These are phyloP conservation scores for Ophiodon elongatus DNA, from an alignment of 2,113 vertebrate species.

Conservation along the genomic window DNA sequence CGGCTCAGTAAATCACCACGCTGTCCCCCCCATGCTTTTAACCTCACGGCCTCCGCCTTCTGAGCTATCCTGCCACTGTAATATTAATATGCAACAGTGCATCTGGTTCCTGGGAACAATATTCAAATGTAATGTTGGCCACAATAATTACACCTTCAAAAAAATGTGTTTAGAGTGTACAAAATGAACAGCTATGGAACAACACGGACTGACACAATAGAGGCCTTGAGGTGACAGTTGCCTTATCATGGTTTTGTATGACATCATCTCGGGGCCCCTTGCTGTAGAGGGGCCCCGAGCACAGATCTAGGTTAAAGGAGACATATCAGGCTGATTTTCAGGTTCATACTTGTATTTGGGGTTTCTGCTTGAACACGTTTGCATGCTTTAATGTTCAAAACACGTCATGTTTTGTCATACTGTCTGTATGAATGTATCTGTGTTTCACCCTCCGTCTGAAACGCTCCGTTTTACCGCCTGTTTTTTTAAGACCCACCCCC, in stretches of 20 bases:
- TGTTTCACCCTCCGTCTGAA: background rate
- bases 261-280: background rate
- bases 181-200: background rate
- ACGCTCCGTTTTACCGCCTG: background rate
- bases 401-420: background rate
- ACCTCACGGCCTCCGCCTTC: slow-evolving; percentile 35
- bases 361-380: background rate
- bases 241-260: background rate
- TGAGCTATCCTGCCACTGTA: slow-evolving; percentile 28
- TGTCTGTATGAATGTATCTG: background rate
- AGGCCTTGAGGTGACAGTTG: background rate
- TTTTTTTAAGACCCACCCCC: background rate
- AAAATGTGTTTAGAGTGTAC: background rate
- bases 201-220: background rate
- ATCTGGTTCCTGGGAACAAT: background rate
- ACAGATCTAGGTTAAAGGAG: background rate
- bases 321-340: background rate
- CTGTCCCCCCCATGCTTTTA: slow-evolving; percentile 48
- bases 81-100: slow-evolving; percentile 47
- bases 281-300: background rate
- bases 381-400: background rate
- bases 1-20: slow-evolving; percentile 54
- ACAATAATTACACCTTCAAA: background rate
- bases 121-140: background rate
- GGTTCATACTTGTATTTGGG: background rate